Conservation (phyloP, 2,113 vertebrate genomes). For the Lanius collurio region DNA sequence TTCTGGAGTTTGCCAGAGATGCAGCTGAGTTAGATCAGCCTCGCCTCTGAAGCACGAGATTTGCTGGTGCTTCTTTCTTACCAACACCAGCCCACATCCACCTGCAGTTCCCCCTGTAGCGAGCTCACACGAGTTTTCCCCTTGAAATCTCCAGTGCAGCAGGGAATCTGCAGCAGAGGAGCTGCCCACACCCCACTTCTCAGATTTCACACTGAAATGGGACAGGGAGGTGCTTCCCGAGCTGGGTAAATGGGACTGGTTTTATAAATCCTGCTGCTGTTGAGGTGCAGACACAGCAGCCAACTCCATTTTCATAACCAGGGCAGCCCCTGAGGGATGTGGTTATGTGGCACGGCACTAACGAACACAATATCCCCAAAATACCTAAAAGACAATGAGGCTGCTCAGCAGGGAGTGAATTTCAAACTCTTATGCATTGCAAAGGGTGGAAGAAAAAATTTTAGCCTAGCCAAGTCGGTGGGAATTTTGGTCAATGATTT, state of each 20-base stretch:
- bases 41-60: rapidly evolving
- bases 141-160: neutral
- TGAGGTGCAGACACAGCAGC: neutral
- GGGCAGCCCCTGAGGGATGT: neutral
- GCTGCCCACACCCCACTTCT: neutral
- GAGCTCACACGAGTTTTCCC: neutral
- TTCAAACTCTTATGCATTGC: neutral
- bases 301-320: neutral
- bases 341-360: neutral
- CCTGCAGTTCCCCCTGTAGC: rapidly evolving
- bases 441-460: neutral
- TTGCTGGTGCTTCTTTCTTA: neutral
- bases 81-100: neutral
- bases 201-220: neutral
- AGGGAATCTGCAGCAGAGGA: neutral
- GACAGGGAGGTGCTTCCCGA: neutral
- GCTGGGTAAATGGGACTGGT: neutral
- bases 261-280: neutral
- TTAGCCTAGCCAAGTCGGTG: rapidly evolving
- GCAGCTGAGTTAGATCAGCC: neutral
- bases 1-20: neutral
- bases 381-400: neutral
- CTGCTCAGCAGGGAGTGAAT: neutral
- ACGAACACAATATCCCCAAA: neutral
- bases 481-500: neutral